phyloP scores from a whole-genome alignment of 2,797 vertebrate genomes.

The Acomys russatus region DNA sequence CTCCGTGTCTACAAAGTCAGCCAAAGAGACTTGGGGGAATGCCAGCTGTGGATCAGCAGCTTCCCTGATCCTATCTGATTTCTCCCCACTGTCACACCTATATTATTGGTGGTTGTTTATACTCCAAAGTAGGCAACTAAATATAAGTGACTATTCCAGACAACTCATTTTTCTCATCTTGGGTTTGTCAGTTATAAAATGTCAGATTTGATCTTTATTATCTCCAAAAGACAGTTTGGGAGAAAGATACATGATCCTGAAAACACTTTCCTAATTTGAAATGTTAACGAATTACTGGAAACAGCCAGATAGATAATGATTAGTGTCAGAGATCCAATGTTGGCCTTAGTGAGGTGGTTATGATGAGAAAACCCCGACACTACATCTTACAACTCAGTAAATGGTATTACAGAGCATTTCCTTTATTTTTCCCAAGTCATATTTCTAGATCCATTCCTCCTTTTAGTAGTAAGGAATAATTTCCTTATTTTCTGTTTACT shows the following conservation, averaged over 20 bases:
- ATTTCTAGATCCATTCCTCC: not conserved
- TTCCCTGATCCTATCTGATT: not conserved
- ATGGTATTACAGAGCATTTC: not conserved
- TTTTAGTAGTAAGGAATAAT: not conserved
- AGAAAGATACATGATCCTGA: constrained; percentile 3
- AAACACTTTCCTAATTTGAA: constrained; percentile 43
- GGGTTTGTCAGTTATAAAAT: constrained; percentile 55
- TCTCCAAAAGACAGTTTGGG: constrained; percentile 11
- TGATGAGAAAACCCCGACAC: not conserved
- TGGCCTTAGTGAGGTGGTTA: not conserved
- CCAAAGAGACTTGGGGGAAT: not conserved
- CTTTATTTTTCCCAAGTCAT: not conserved
- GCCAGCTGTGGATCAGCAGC: too few species aligned
- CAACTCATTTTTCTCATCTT: constrained; percentile 20
- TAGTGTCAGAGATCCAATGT: constrained; percentile 22
- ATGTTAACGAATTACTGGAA: constrained; percentile 44
- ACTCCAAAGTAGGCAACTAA: not conserved
- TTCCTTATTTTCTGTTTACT: constrained; percentile 7
- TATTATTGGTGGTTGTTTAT: not conserved
- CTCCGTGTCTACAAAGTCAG: not conserved
- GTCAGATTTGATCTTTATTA: constrained; percentile 49
- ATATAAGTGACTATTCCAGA: constrained; percentile 14
- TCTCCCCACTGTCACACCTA: not conserved
- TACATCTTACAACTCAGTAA: not conserved
- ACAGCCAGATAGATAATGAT: not conserved